Evolutionary conservation across 2,888 invertebrate species (phyloP), one percentile per base, ranked within the genome.

Genomic region (Aphidoletes aphidimyza): DNA sequence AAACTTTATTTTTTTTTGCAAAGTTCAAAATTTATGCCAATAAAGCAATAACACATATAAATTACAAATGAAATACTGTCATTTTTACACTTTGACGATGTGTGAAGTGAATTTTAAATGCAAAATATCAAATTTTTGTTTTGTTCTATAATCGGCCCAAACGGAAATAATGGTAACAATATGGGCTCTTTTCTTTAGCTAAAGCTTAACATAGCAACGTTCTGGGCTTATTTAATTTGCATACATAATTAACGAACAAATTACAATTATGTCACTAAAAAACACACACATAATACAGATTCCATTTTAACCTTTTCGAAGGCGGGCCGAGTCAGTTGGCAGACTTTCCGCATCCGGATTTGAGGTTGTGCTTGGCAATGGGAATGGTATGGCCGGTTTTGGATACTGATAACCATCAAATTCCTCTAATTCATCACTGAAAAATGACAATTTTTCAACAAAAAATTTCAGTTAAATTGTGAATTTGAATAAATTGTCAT

Each of bases 351-450:
- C 83, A 26, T 83, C 83, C 14, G 83, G 42, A 42, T 83, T 42
- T n/a, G 45, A 26, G 2, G 83, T 83, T 83, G 83, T 26, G 3
- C 26, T 83, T 26, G 84, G 84, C 19, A 34, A 19, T 83, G 84
- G 84, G n/a, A 84, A 84, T 19, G 84, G 84, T 22, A 49, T 49
- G 3, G 30, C 49, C 26, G 84, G 84, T 49, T 84, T 84, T 49
- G 84, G 84, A 54, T 84, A 84, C 6, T 84, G n/a, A 45, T 84
- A 84, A 19, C 84, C 84, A 36, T 45, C 36, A 49, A 84, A 84
- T 6, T 84, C 49, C 17, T 84, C 84, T 0, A 84, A 9, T 34
- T 84, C 6, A 49, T 83, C 83, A 26, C 47, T 83, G 26, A 30
- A 42, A 83, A 19, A 42, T 36, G 9, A 37, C 26, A 59, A 59